Conservation (phyloP, 2,888 invertebrate species). For the Icerya purchasi region DNA sequence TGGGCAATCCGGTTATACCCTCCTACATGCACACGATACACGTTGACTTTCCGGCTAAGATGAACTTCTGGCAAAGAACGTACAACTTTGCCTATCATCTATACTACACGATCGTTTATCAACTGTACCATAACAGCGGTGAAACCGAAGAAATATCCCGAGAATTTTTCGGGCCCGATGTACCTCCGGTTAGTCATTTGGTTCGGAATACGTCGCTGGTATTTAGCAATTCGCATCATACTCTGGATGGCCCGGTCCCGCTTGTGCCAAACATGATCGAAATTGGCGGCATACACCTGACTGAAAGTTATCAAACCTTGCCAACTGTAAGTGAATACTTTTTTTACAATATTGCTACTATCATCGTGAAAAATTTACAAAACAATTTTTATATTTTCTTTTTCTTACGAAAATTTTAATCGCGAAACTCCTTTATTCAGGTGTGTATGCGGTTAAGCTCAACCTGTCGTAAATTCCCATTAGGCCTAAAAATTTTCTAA, state of each 20-base stretch:
- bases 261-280: conserved; percentile 34
- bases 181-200: conserved; percentile 16
- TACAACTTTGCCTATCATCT: conserved; percentile 12
- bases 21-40: conserved; percentile 17
- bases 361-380: too few relatives aligned
- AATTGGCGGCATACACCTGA: conserved; percentile 33
- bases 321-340: conserved; percentile 16
- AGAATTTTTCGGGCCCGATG: conserved; percentile 14
- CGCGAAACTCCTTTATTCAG: too few relatives aligned
- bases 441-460: too few relatives aligned
- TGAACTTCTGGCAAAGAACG: conserved; percentile 15
- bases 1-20: conserved; percentile 16
- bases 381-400: too few relatives aligned
- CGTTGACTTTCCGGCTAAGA: conserved; percentile 7
- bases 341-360: too few relatives aligned
- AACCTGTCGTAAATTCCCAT: too few relatives aligned
- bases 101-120: conserved; percentile 7
- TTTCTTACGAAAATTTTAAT: too few relatives aligned
- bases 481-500: too few relatives aligned
- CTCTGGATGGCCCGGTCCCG: conserved; percentile 29
- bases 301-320: conserved; percentile 6
- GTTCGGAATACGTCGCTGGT: conserved; percentile 26
- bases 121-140: conserved; percentile 10
- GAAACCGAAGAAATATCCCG: conserved; percentile 12
- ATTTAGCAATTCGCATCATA: conserved; percentile 31